A percentile compares a stretch with the other conserved stretches of the same genome.
Conservation (phyloP, 2,888 invertebrate species). For the Cryptops parisi region DNA sequence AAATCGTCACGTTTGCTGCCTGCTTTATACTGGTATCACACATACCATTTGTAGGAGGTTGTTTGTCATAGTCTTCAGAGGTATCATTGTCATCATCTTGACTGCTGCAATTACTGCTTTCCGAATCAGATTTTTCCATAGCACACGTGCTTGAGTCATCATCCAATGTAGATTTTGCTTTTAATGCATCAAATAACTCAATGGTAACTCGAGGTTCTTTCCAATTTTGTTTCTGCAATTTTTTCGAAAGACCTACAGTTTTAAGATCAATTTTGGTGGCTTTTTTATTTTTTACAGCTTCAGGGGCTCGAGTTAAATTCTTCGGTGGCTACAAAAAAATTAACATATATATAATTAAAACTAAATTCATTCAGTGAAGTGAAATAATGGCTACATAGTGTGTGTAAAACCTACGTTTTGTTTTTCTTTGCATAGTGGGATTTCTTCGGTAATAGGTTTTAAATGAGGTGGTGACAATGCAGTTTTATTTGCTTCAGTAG, state of each 20-base stretch:
- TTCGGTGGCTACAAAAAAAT: conserved; percentile 6
- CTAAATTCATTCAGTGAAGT: background rate
- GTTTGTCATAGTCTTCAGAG: background rate
- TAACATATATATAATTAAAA: background rate
- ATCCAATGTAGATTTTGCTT: conserved; percentile 8
- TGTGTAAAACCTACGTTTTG: no score
- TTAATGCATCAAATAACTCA: conserved; percentile 8
- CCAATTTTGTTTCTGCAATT: background rate
- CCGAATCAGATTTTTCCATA: conserved; percentile 16
- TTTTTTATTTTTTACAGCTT: conserved; percentile 7
- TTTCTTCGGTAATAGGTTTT: conserved; percentile 15
- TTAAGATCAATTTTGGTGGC: background rate
- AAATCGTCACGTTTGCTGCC: no score
- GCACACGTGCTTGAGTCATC: background rate
- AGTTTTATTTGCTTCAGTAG: conserved; percentile 15
- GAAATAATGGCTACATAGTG: no score
- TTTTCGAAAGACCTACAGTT: background rate
- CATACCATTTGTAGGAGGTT: no score
- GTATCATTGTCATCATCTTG: background rate
- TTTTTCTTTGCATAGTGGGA: conserved; percentile 11
- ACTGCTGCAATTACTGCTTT: conserved; percentile 17
- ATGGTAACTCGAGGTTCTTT: conserved; percentile 3
- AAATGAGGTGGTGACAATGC: conserved; percentile 18
- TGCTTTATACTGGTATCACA: no score
- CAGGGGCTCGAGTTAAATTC: conserved; percentile 10